phyloP scores from a whole-genome alignment of 2,888 invertebrate species.

The Drosophila longiperda region DNA sequence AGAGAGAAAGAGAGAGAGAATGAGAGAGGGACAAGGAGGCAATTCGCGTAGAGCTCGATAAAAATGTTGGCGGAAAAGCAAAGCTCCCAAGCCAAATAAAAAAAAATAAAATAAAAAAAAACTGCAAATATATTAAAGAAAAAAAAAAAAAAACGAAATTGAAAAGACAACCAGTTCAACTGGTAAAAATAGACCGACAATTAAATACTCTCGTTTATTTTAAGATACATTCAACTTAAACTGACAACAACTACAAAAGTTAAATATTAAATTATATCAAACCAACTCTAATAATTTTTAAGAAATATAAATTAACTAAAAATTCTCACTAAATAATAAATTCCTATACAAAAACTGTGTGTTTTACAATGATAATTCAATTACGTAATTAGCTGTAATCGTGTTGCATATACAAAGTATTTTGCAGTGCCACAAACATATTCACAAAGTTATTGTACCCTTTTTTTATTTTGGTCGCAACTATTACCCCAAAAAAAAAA shows the following conservation, averaged over 20 bases:
- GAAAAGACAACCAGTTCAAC: background rate
- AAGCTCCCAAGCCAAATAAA: conserved; percentile 29
- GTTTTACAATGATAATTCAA: conserved; percentile 25
- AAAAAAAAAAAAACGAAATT: conserved; percentile 2
- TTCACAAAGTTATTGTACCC: conserved; percentile 30
- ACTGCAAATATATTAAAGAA: conserved; percentile 36
- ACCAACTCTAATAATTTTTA: background rate
- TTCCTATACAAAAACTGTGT: background rate
- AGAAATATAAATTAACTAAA: background rate
- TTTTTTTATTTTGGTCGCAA: conserved; percentile 16
- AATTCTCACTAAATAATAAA: background rate
- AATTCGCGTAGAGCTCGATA: conserved; percentile 62
- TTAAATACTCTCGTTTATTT: conserved; percentile 15
- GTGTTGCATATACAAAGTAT: conserved; percentile 9
- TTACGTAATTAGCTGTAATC: conserved; percentile 30
- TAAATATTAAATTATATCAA: background rate
- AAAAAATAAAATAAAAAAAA: conserved; percentile 22
- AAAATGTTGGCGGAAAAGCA: conserved; percentile 63
- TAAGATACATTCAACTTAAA: background rate
- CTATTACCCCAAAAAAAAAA: conserved; percentile 19
- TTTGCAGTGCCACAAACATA: conserved; percentile 29
- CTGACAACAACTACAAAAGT: background rate
- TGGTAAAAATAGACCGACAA: background rate
- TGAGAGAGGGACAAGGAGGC: background rate
- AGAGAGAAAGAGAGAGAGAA: background rate